Evolutionary conservation across 2,888 invertebrate genomes (phyloP).

Genomic region (Kuschelorhynchus macadamiae): DNA sequence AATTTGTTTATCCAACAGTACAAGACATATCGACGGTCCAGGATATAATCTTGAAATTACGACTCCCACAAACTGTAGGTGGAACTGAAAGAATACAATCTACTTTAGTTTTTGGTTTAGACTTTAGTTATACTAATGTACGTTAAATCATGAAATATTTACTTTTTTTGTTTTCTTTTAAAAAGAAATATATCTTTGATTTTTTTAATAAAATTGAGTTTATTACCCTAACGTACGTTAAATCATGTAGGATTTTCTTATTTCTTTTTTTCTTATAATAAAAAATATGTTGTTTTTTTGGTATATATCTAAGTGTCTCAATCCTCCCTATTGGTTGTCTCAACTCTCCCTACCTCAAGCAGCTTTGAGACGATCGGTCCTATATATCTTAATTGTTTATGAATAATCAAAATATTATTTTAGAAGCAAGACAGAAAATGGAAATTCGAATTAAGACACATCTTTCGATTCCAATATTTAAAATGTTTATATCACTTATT

Average conservation of each 20-base stretch:
- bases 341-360: conserved; percentile 4
- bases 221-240: too few species aligned
- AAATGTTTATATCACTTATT: too few species aligned
- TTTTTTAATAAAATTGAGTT: too few species aligned
- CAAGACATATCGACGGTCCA: conserved; percentile 28
- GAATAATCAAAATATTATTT: too few species aligned
- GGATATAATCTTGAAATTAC: conserved; percentile 33
- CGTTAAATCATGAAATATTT: not conserved
- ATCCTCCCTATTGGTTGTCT: conserved; percentile 21
- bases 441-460: too few species aligned
- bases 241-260: not conserved
- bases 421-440: too few species aligned
- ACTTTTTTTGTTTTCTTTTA: conserved; percentile 8
- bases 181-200: too few species aligned
- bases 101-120: conserved; percentile 24
- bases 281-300: conserved; percentile 2
- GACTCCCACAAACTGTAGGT: conserved; percentile 28
- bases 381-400: too few species aligned
- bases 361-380: too few species aligned
- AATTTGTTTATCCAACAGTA: conserved; percentile 28
- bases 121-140: conserved; percentile 34
- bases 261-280: not conserved
- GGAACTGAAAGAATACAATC: conserved; percentile 25
- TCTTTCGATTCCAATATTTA: too few species aligned
- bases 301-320: conserved; percentile 2